phyloP scores from a whole-genome alignment of 2,888 invertebrate species.

The Nomada hirtipes region DNA sequence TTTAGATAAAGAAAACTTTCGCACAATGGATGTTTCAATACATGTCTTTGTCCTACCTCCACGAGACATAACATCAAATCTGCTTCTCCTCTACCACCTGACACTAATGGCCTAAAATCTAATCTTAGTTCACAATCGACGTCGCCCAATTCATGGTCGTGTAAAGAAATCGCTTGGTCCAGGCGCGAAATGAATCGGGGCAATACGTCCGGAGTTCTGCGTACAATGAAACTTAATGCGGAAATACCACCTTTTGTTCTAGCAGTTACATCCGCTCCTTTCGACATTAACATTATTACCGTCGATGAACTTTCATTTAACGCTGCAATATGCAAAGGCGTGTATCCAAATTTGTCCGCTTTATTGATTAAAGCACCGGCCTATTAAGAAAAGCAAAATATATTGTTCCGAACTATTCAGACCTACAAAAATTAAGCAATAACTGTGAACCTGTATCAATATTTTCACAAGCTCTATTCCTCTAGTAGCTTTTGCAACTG shows the following conservation, averaged over 20 bases:
- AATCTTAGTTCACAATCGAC: constrained; percentile 93
- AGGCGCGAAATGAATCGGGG: constrained; percentile 89
- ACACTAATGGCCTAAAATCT: constrained; percentile 86
- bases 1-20: constrained; percentile 94
- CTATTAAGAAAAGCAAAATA: constrained; percentile 75
- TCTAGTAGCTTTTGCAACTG: constrained; percentile 89
- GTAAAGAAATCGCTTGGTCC: constrained; percentile 91
- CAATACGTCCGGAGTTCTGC: constrained; percentile 93
- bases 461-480: constrained; percentile 78
- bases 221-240: constrained; percentile 92
- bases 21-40: constrained; percentile 93
- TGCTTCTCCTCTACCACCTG: constrained; percentile 83
- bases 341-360: constrained; percentile 93
- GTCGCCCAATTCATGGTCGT: constrained; percentile 94
- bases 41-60: constrained; percentile 91
- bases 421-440: not conserved
- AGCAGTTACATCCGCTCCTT: constrained; percentile 93
- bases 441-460: constrained; percentile 76
- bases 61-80: constrained; percentile 87
- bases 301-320: constrained; percentile 92
- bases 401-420: not conserved
- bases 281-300: constrained; percentile 89
- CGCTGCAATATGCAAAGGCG: constrained; percentile 93
- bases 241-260: constrained; percentile 93
- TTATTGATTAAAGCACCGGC: constrained; percentile 91